Base-by-base conservation (phyloP, 2,888 invertebrate genomes). In the Amiota communis region DNA sequence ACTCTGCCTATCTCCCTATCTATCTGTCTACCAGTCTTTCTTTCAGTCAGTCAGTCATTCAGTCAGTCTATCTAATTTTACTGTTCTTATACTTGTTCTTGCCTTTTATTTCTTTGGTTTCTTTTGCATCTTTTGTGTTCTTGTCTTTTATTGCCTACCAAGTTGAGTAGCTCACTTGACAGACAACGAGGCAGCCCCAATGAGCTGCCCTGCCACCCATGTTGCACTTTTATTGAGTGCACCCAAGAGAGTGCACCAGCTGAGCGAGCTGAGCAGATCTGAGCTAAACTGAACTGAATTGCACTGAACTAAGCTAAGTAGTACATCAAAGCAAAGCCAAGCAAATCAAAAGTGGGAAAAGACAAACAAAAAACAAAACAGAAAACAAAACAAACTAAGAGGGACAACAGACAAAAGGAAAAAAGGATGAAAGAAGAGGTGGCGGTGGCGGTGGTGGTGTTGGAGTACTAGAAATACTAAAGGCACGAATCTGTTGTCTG, bases 141-240 rank as follows among this genome's bases (percentile, higher is more conserved):
- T 75, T 72, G 36, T 36, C 36, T 36, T 36, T 36, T 36, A 36
- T 36, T 36, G 36, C 36, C 36, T 36, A 36, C 36, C 36, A 36
- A 78, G 78, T 78, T 78, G 36, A 36, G 36, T 36, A 78, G 78
- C 78, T 73, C 75, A 77, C 78, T 78, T 78, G 71, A 72, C 48
- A 57, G 47, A 15, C 64, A 23, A 64, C 64, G 10, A 46, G 36
- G 8, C 47, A 46, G 11, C 36, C 12, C 12, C 47, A 36, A 13
- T 17, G 36, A 12, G 13, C n/a, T 13, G 13, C 53, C 8, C 61
- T 8, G 61, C 20, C 23, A 23, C 23, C 13, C 11, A 8, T 53
- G 65, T 46, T 67, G 65, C 36, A 15, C 59, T 61, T 74, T 51
- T 17, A 69, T 72, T 72, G 70, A 72, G 74, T 74, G 74, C 70